Percentiles rank a stretch among this genome's conserved stretches.
Evolutionary conservation across 1,140 invertebrate species (phyloP).

Genomic region (Araneus ventricosus): DNA sequence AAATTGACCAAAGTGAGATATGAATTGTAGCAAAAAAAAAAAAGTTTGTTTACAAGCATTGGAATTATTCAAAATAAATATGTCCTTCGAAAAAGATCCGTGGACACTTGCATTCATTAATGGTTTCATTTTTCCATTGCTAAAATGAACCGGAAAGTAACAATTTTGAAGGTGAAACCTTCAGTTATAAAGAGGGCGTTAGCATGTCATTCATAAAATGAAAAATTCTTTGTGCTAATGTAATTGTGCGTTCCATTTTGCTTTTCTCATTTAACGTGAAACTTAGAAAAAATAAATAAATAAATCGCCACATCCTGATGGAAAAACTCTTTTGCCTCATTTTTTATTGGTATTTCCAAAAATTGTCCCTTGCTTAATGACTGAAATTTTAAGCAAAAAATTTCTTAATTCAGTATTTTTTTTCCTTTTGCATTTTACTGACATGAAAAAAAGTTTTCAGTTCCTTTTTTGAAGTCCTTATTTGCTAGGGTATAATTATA

Average conservation of each 20-base stretch:
- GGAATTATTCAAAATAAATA: neutral
- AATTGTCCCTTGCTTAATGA: too few relatives aligned
- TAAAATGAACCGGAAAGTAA: neutral
- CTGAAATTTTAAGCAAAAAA: too few relatives aligned
- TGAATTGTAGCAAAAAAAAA: too few relatives aligned
- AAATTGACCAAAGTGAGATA: too few relatives aligned
- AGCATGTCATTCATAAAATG: neutral
- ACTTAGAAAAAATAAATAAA: neutral
- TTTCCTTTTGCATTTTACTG: too few relatives aligned
- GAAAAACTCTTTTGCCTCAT: too few relatives aligned
- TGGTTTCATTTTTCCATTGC: neutral
- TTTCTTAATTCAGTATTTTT: too few relatives aligned
- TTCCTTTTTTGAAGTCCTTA: too few relatives aligned
- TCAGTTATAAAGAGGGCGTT: neutral
- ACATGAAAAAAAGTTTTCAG: too few relatives aligned
- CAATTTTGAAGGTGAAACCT: slow-evolving; percentile 12
- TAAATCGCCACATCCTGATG: neutral
- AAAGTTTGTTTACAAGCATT: too few relatives aligned
- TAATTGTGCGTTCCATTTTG: neutral
- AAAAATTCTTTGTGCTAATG: neutral
- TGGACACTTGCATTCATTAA: neutral
- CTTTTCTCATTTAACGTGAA: neutral
- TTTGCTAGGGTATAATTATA: too few relatives aligned
- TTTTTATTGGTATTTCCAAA: too few relatives aligned
- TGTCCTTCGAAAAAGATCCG: neutral